These are phyloP conservation scores for Boulengeromyrus knoepffleri DNA, from an alignment of 2,113 vertebrate species.

Conservation along the genomic window DNA sequence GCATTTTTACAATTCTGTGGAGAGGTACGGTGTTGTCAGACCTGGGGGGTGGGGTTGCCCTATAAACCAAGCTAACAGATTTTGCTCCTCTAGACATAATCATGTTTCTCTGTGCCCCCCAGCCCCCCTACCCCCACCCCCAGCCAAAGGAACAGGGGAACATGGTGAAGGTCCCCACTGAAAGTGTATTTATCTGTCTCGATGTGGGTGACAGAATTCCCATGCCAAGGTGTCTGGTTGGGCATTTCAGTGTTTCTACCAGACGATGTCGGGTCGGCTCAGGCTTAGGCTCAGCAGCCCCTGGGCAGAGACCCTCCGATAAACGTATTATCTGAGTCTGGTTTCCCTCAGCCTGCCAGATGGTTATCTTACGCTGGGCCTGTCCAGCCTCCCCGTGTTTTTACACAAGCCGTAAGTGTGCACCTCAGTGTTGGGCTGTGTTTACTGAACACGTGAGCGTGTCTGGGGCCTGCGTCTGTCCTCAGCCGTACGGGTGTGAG, in stretches of 20 bases:
- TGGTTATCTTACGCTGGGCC: constrained; percentile 22
- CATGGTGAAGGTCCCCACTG: constrained; percentile 54
- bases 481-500: background rate
- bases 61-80: constrained; percentile 68
- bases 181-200: constrained; percentile 70
- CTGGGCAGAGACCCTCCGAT: constrained; percentile 23
- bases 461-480: background rate
- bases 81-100: constrained; percentile 56
- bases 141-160: constrained; percentile 26
- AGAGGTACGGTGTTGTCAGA: constrained; percentile 41
- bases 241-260: constrained; percentile 27
- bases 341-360: constrained; percentile 31
- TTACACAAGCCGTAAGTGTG: background rate
- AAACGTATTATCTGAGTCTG: constrained; percentile 38
- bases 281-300: constrained; percentile 26
- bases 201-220: constrained; percentile 36
- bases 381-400: constrained; percentile 15
- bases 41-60: constrained; percentile 39
- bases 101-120: constrained; percentile 52
- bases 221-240: constrained; percentile 27
- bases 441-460: background rate
- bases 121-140: background rate
- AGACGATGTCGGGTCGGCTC: constrained; percentile 28
- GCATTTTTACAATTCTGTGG: constrained; percentile 60
- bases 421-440: background rate